phyloP scores from a whole-genome alignment of 2,888 invertebrate genomes.

The Euplagia quadripunctaria region DNA sequence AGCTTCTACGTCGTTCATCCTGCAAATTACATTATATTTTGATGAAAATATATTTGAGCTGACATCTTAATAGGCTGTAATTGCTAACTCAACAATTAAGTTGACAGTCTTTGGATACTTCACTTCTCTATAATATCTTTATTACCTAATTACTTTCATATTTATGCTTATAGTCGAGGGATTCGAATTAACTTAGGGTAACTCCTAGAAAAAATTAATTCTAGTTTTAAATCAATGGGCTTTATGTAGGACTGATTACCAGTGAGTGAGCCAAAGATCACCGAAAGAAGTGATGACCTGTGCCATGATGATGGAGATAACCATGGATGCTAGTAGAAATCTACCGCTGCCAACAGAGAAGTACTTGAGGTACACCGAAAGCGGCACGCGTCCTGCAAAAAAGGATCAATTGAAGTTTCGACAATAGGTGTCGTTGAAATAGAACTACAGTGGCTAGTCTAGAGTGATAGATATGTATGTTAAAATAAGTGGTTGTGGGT shows the following conservation, averaged over 20 bases:
- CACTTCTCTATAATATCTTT: too few relatives aligned
- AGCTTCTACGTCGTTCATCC: slow-evolving; percentile 81
- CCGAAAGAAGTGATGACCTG: slow-evolving; percentile 90
- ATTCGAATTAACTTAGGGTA: too few relatives aligned
- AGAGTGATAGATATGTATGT: too few relatives aligned
- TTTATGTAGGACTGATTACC: slow-evolving; percentile 81
- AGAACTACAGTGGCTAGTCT: too few relatives aligned
- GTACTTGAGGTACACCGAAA: slow-evolving; percentile 89
- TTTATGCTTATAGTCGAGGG: too few relatives aligned
- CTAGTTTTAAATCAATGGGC: too few relatives aligned
- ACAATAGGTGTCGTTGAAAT: too few relatives aligned
- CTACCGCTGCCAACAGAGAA: slow-evolving; percentile 90
- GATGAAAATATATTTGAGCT: background rate
- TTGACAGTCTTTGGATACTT: background rate
- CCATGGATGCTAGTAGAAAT: slow-evolving; percentile 83
- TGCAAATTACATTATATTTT: slow-evolving; percentile 51
- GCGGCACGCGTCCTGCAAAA: slow-evolving; percentile 81
- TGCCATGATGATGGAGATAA: slow-evolving; percentile 88
- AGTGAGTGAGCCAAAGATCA: slow-evolving; percentile 93
- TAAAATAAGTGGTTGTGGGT: too few relatives aligned
- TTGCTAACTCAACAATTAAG: background rate
- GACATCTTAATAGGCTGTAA: background rate
- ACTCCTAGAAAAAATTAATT: too few relatives aligned
- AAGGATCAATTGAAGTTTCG: background rate
- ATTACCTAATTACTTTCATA: too few relatives aligned